phyloP scores from a whole-genome alignment of 2,113 vertebrate genomes.

The Eptesicus fuscus region DNA sequence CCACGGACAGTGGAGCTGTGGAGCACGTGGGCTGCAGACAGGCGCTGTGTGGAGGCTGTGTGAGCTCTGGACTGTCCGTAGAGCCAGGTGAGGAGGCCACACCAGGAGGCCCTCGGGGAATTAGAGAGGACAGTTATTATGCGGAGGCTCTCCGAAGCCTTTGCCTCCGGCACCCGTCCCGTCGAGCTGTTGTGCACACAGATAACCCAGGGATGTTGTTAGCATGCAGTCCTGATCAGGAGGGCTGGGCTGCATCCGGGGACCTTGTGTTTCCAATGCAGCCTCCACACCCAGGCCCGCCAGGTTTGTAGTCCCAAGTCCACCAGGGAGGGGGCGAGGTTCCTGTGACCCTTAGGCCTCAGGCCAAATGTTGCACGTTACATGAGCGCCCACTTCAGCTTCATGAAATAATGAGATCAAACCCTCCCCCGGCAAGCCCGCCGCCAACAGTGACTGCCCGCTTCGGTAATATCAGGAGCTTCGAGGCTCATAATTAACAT shows the following conservation, averaged over 20 bases:
- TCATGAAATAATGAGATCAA: conserved; percentile 40
- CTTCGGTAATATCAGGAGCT: conserved; percentile 24
- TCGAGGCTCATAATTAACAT: conserved; percentile 2
- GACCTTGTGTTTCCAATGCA: background rate
- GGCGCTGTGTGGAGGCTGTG: background rate
- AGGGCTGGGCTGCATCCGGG: background rate
- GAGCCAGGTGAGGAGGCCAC: background rate
- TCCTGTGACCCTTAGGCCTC: background rate
- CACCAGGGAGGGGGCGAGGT: background rate
- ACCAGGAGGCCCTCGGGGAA: background rate
- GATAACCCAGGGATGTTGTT: background rate
- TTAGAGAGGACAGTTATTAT: background rate
- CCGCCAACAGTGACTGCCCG: background rate
- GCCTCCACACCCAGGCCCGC: background rate
- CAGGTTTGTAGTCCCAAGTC: background rate
- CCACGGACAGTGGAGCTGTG: fast-evolving
- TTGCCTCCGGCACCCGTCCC: background rate
- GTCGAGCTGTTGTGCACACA: background rate
- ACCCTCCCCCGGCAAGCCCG: background rate
- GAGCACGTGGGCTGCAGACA: background rate
- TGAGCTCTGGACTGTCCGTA: background rate
- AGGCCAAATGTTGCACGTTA: background rate
- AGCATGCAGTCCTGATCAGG: background rate
- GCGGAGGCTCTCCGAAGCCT: background rate
- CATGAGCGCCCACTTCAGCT: background rate